phyloP scores from a whole-genome alignment of 2,797 vertebrate genomes.

The Microchirus variegatus region DNA sequence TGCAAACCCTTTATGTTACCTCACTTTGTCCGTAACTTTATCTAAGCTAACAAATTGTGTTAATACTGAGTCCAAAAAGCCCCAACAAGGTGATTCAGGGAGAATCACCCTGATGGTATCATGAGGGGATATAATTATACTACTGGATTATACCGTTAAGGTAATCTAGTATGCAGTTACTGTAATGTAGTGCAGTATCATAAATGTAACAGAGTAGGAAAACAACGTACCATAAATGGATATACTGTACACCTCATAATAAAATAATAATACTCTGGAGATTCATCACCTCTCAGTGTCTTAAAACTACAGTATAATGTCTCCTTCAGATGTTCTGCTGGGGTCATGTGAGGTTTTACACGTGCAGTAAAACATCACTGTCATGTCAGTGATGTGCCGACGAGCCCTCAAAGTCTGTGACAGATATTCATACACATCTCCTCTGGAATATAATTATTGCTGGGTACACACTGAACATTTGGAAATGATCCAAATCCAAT shows the following conservation, averaged over 20 bases:
- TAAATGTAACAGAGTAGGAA: too few species aligned
- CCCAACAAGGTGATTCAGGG: too few species aligned
- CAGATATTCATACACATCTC: conserved; percentile 61
- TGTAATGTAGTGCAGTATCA: too few species aligned
- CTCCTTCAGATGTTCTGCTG: conserved; percentile 11
- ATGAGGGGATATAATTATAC: too few species aligned
- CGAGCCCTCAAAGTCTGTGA: conserved; percentile 54
- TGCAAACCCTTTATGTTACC: too few species aligned
- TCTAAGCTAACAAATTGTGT: too few species aligned
- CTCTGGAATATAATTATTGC: conserved; percentile 68
- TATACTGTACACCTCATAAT: background rate
- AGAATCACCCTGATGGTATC: too few species aligned
- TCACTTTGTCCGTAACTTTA: too few species aligned
- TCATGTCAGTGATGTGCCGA: conserved; percentile 24
- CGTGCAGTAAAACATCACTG: conserved; percentile 35
- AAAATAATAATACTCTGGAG: background rate
- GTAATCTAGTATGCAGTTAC: too few species aligned
- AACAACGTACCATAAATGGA: too few species aligned
- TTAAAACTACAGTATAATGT: background rate
- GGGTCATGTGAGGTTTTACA: conserved; percentile 16
- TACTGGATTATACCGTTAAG: too few species aligned
- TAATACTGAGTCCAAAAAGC: too few species aligned
- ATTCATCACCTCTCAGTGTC: background rate
- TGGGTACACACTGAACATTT: conserved; percentile 70
- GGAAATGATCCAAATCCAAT: conserved; percentile 78